Conservation (phyloP, 2,113 vertebrate genomes). For the Nibea albiflora region DNA sequence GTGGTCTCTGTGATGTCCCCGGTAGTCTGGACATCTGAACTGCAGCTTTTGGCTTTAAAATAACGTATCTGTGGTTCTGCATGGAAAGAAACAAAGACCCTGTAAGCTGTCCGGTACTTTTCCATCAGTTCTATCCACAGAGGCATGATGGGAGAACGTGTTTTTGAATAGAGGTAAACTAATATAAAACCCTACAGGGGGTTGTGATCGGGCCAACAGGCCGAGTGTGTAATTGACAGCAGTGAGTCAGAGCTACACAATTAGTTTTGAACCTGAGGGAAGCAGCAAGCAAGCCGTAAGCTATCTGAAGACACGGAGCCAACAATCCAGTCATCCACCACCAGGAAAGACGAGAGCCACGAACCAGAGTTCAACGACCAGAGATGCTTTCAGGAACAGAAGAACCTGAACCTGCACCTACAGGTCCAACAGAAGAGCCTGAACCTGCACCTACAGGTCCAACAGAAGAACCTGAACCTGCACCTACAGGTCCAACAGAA, state of each 20-base stretch:
- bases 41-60: too few relatives aligned
- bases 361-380: not conserved
- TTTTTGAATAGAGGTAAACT: too few relatives aligned
- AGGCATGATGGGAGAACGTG: not conserved
- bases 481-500: too few relatives aligned
- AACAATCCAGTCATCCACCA: conserved; percentile 17
- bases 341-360: not conserved
- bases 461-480: too few relatives aligned
- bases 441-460: too few relatives aligned
- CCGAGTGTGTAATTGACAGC: conserved; percentile 44
- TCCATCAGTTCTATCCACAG: not conserved
- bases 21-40: too few relatives aligned
- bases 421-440: too few relatives aligned
- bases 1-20: too few relatives aligned
- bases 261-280: conserved; percentile 44
- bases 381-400: not conserved
- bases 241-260: conserved; percentile 33
- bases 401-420: not conserved
- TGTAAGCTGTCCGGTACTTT: not conserved
- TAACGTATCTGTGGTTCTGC: not conserved
- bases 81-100: not conserved
- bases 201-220: not conserved
- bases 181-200: conserved; percentile 5
- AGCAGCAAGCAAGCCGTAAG: conserved; percentile 37
- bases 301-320: not conserved